Percentiles rank a stretch among this genome's conserved stretches.
These are phyloP conservation scores for Plecotus auritus DNA, from an alignment of 2,113 vertebrate genomes.

Conservation along the genomic window DNA sequence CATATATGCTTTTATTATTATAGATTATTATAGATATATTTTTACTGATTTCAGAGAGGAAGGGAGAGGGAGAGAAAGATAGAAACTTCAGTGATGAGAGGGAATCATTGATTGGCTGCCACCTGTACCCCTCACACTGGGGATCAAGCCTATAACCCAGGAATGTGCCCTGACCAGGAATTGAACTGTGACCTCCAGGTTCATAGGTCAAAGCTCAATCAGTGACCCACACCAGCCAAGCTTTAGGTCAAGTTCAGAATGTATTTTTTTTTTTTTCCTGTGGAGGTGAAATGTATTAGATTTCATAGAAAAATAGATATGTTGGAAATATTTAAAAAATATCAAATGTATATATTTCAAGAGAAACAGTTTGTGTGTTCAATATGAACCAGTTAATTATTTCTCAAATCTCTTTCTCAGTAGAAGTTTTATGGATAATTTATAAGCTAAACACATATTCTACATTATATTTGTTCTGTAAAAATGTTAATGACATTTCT, in stretches of 20 bases:
- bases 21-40: no score
- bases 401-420: slow-evolving; percentile 11
- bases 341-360: not conserved
- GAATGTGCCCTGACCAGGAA: no score
- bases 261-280: not conserved
- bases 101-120: no score
- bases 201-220: no score
- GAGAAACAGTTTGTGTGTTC: not conserved
- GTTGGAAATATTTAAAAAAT: not conserved
- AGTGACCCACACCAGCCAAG: no score
- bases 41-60: no score
- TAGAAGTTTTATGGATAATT: not conserved
- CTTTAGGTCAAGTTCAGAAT: not conserved
- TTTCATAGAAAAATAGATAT: not conserved
- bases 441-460: not conserved
- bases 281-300: not conserved
- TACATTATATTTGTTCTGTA: not conserved
- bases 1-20: no score
- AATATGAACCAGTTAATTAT: not conserved
- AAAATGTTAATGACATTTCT: not conserved
- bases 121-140: no score
- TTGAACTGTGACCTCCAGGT: no score
- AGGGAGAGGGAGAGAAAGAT: no score
- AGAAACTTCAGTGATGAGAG: no score
- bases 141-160: no score